Base-by-base conservation (phyloP, 2,797 vertebrate genomes). In the Anabas testudineus region DNA sequence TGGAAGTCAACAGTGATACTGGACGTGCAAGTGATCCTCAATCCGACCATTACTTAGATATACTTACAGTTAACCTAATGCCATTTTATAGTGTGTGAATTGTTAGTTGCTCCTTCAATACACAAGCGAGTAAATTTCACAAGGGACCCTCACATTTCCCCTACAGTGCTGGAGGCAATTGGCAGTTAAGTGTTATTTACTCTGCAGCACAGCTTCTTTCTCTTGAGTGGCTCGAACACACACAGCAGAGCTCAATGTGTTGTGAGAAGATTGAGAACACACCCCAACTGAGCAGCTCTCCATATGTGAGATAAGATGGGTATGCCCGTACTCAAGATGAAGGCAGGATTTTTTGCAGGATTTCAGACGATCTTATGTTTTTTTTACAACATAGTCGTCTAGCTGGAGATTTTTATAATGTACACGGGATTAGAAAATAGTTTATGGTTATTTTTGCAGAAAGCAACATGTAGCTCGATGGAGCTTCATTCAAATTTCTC, bases 251-350 rank as follows among this genome's bases (percentile, higher is more conserved):
- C 76, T 89, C 90, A 92, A 91, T 91, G 88, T 95, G 93, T 82
- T 87, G 61, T 30, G 81, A 83, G 78, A 84, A 91, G 94, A 95
- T 95, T 94, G 91, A 85, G 89, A 90, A 92, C 93, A 94, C 94
- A 71, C 93, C 94, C 92, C 79, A 80, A 81, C 78, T n/a, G 57
- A 87, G 83, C 58, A 55, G 78, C 66, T 77, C 71, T 74, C 82
- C 74, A 34, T 73, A 62, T 71, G 67, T 57, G 42, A 86, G 93
- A 95, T 94, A 94, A 95, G 88, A 86, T 43, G 79, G 64, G 53
- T 75, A 73, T 80, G 83, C 67, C 81, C 56, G 64, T n/a, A 52
- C 75, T 60, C 30, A 5, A 47, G 18, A 34, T 6, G 2, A 63
- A 55, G 58, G 74, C 79, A 71, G 36, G 70, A 80, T 57, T 66